phyloP scores from a whole-genome alignment of 2,113 vertebrate genomes.

The Zosterops pallidus region DNA sequence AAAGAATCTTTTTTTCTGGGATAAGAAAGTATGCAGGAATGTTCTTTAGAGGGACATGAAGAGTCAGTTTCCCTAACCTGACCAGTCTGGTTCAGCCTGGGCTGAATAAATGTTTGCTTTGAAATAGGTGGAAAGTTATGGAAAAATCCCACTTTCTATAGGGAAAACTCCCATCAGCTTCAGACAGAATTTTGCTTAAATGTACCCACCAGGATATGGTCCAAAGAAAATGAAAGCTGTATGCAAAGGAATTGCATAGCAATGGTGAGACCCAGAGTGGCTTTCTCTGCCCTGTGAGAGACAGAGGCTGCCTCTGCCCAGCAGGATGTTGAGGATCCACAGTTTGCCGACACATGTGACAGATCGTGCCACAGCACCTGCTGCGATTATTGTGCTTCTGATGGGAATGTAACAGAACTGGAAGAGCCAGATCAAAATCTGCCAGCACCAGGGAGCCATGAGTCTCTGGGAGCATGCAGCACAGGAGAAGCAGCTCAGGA shows the following conservation, averaged over 20 bases:
- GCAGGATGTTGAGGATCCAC: rapidly evolving
- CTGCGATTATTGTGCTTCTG: not conserved
- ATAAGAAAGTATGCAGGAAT: not conserved
- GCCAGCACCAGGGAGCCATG: not conserved
- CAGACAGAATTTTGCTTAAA: not conserved
- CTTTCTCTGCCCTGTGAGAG: not conserved
- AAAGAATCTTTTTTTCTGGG: not conserved
- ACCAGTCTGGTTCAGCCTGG: not conserved
- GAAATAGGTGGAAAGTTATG: not conserved
- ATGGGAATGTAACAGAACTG: constrained; percentile 42
- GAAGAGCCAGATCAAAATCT: constrained; percentile 38
- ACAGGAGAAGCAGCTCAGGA: not conserved
- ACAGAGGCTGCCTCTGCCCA: rapidly evolving
- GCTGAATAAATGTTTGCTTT: not conserved
- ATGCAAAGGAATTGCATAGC: not conserved
- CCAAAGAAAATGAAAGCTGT: not conserved
- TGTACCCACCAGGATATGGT: not conserved
- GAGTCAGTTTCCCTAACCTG: not conserved
- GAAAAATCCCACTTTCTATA: not conserved
- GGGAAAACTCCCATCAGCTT: not conserved
- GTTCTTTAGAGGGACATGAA: not conserved
- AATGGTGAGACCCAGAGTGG: not conserved
- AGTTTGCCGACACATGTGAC: not conserved
- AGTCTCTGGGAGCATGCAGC: not conserved
- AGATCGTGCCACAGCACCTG: not conserved